These are phyloP conservation scores for Caenorhabditis virilis DNA, from an alignment of 2,888 invertebrate species.

Conservation along the genomic window DNA sequence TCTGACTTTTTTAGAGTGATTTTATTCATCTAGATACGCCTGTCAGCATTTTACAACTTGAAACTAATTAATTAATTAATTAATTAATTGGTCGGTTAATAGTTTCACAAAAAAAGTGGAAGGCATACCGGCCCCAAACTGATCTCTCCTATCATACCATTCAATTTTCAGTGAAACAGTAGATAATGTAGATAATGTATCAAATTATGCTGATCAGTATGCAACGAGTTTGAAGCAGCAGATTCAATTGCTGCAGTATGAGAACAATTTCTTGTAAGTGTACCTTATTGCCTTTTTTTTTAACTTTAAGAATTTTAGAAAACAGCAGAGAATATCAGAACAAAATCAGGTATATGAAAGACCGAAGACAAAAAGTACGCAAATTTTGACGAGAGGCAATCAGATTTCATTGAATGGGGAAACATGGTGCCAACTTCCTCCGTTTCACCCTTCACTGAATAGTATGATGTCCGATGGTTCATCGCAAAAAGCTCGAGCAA, in stretches of 20 bases:
- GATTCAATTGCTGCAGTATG: conserved; percentile 49
- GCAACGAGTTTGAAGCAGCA: conserved; percentile 52
- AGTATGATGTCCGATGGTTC: conserved; percentile 18
- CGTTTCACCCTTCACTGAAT: conserved; percentile 46
- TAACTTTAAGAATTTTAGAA: no score
- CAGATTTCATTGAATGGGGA: conserved; percentile 45
- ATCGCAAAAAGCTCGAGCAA: conserved; percentile 4
- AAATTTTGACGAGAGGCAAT: conserved; percentile 42
- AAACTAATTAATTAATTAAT: no score
- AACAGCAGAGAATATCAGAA: not conserved
- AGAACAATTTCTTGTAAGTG: conserved; percentile 47
- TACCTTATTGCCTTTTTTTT: no score
- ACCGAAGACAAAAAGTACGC: conserved; percentile 7
- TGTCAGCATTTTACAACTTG: no score
- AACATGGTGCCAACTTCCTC: conserved; percentile 48
- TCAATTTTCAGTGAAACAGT: not conserved
- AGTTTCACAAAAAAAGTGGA: no score
- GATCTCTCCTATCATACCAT: no score
- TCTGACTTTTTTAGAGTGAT: no score
- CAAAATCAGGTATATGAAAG: no score
- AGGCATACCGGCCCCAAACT: no score
- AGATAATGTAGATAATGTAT: no score
- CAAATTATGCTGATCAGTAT: conserved; percentile 35
- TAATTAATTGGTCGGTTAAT: no score
- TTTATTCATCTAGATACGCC: no score